These are phyloP conservation scores for Abscondita cerata DNA, from an alignment of 2,888 invertebrate genomes.

Conservation along the genomic window DNA sequence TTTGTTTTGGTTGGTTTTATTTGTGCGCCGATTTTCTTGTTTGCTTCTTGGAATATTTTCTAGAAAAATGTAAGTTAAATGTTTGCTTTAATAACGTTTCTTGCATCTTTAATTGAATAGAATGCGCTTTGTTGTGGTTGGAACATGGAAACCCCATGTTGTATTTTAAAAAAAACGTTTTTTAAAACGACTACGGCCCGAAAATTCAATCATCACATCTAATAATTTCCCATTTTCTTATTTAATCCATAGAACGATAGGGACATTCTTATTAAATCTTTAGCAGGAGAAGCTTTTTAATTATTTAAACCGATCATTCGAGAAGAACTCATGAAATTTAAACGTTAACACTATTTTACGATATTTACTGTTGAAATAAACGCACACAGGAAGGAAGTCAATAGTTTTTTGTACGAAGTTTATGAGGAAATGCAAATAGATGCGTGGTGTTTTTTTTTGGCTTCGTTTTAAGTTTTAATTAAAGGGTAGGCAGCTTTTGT, in stretches of 20 bases:
- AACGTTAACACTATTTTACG: slow-evolving; percentile 1
- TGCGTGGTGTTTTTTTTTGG: too few relatives aligned
- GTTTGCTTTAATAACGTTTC: slow-evolving; percentile 13
- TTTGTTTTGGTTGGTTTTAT: slow-evolving; percentile 47
- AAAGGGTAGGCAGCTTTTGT: background rate
- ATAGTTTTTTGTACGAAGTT: background rate
- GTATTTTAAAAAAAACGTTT: slow-evolving; percentile 13
- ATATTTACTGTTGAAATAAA: background rate
- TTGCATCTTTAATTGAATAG: slow-evolving; percentile 3
- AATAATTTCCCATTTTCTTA: background rate
- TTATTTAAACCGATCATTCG: background rate
- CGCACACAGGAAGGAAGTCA: background rate
- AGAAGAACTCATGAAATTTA: slow-evolving; percentile 4
- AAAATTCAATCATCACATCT: slow-evolving; percentile 1
- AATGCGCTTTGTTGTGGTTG: slow-evolving; percentile 33
- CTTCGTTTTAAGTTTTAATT: background rate
- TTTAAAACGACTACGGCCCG: background rate
- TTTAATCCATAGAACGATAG: background rate
- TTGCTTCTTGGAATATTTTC: slow-evolving; percentile 45
- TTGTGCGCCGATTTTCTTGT: slow-evolving; percentile 44
- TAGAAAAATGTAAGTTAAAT: slow-evolving; percentile 50
- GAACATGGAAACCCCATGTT: slow-evolving; percentile 32
- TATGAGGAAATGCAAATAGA: too few relatives aligned
- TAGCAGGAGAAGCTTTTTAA: slow-evolving; percentile 4
- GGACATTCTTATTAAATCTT: slow-evolving; percentile 1